Percentiles rank a stretch among this genome's conserved stretches.
These are phyloP conservation scores for Drosophila sechellia DNA, from an alignment of 1,140 invertebrate species.

Conservation along the genomic window DNA sequence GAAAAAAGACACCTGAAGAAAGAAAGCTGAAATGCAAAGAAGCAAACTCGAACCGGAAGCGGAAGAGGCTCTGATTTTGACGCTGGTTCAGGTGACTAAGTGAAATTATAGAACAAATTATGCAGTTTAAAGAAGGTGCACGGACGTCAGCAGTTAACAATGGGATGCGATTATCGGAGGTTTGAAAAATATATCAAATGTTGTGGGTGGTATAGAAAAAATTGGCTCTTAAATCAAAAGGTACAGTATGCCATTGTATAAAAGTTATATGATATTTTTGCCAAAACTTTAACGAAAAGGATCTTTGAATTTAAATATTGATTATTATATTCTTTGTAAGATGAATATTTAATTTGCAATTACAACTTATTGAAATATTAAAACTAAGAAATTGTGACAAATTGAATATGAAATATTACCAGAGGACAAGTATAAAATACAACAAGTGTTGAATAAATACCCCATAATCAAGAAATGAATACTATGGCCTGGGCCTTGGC, in stretches of 20 bases:
- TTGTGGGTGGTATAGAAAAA: background rate
- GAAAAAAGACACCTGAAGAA: background rate
- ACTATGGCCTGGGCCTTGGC: too few relatives aligned
- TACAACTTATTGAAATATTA: too few relatives aligned
- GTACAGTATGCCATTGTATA: too few relatives aligned
- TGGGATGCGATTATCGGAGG: background rate
- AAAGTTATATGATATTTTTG: background rate
- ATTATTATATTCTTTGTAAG: too few relatives aligned
- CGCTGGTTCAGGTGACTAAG: constrained; percentile 35
- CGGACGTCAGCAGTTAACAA: constrained; percentile 3
- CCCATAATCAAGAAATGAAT: background rate
- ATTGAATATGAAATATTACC: background rate
- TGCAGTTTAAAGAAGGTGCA: constrained; percentile 2
- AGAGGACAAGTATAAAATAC: too few relatives aligned
- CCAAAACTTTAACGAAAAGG: too few relatives aligned
- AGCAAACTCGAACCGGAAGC: constrained; percentile 36
- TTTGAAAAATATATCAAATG: background rate
- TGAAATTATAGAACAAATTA: constrained; percentile 47
- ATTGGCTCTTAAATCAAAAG: background rate
- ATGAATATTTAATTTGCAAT: too few relatives aligned
- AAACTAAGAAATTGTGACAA: too few relatives aligned
- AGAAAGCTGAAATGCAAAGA: constrained; percentile 19
- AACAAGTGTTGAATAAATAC: too few relatives aligned
- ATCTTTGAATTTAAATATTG: too few relatives aligned
- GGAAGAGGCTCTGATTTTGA: constrained; percentile 43